Conservation (phyloP, 2,888 invertebrate species). For the Leucoptera coffeella region DNA sequence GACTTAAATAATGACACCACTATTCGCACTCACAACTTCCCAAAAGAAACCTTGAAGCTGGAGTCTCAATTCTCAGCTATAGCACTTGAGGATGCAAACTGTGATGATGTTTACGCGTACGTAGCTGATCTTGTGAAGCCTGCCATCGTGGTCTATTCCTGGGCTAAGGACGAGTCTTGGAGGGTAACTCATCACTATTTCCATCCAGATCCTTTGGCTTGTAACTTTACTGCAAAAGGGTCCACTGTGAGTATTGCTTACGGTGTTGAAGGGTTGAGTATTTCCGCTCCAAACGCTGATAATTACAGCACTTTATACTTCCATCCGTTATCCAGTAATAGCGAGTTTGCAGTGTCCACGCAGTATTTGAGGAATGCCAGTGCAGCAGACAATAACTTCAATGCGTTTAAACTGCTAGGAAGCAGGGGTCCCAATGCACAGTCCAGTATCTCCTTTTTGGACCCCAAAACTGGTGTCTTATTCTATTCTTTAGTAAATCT, state of each 20-base stretch:
- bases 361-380: conserved; percentile 57
- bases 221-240: conserved; percentile 66
- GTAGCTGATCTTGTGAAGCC: conserved; percentile 64
- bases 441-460: conserved; percentile 66
- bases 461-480: conserved; percentile 63
- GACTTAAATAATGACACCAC: too few species aligned
- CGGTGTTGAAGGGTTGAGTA: conserved; percentile 67
- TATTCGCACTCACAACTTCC: too few species aligned
- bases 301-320: conserved; percentile 71
- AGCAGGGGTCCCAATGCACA: conserved; percentile 66
- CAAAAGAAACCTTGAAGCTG: too few species aligned
- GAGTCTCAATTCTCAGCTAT: too few species aligned
- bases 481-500: conserved; percentile 70
- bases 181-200: conserved; percentile 65
- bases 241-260: conserved; percentile 70
- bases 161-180: conserved; percentile 67
- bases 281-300: conserved; percentile 58
- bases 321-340: conserved; percentile 71
- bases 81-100: conserved; percentile 68
- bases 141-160: conserved; percentile 70
- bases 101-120: conserved; percentile 67
- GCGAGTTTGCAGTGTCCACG: conserved; percentile 71
- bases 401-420: conserved; percentile 62
- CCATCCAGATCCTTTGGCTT: conserved; percentile 64
- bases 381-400: conserved; percentile 48